These are phyloP conservation scores for Eristalinus sepulchralis DNA, from an alignment of 2,888 invertebrate species.

Conservation along the genomic window DNA sequence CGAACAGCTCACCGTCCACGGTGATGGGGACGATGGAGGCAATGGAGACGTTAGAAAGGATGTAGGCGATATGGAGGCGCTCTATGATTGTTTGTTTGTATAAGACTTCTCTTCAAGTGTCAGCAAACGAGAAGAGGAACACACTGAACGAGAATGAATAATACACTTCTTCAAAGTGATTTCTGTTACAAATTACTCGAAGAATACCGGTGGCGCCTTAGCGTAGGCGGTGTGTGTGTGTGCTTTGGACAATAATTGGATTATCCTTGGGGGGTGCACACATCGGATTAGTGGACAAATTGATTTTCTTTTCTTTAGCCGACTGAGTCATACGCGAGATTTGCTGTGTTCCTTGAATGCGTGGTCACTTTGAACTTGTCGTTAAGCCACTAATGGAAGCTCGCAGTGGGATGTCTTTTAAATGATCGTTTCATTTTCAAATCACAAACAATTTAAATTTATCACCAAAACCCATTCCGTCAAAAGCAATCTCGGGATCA, in stretches of 20 bases:
- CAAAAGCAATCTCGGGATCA: no score
- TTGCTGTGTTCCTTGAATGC: background rate
- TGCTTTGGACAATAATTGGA: constrained; percentile 53
- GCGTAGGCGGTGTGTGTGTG: background rate
- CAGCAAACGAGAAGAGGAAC: background rate
- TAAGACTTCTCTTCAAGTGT: constrained; percentile 23
- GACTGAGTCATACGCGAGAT: background rate
- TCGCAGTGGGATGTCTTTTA: no score
- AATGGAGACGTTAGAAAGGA: no score
- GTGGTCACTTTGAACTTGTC: background rate
- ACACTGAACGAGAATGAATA: constrained; percentile 4
- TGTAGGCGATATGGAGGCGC: background rate
- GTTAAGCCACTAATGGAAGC: background rate
- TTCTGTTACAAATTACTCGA: constrained; percentile 31
- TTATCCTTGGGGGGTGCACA: constrained; percentile 56
- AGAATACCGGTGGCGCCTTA: constrained; percentile 44
- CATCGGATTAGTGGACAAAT: constrained; percentile 48
- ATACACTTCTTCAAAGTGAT: constrained; percentile 44
- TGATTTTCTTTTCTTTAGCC: constrained; percentile 25
- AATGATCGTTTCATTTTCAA: background rate
- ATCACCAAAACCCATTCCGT: no score
- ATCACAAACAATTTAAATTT: background rate
- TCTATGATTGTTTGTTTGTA: constrained; percentile 55
- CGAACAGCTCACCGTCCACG: no score
- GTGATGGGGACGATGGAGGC: no score